Evolutionary conservation across 2,797 vertebrate species (phyloP).

Genomic region (Alca torda): DNA sequence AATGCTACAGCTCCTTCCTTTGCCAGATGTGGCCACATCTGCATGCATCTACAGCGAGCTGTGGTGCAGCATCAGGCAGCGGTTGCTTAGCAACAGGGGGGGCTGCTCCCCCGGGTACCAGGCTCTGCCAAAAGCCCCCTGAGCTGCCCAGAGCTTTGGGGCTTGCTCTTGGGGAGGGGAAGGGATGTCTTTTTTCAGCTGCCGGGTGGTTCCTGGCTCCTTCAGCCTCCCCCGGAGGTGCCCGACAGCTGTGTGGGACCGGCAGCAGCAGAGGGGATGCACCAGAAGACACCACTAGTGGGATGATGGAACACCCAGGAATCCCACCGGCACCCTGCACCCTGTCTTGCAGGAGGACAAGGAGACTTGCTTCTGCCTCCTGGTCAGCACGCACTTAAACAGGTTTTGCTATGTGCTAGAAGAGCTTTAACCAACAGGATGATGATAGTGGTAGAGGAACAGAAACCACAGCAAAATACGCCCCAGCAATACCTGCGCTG

Average conservation of each 20-base stretch:
- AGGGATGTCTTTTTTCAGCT: not conserved
- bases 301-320: not conserved
- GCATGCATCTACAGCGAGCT: slow-evolving; percentile 13
- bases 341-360: not conserved
- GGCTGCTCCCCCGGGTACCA: slow-evolving; percentile 4
- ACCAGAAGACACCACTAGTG: fast-evolving
- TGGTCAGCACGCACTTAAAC: not conserved
- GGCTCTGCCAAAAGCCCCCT: not conserved
- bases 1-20: not conserved
- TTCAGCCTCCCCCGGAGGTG: not conserved
- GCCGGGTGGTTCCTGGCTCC: not conserved
- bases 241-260: fast-evolving
- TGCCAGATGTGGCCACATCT: slow-evolving; percentile 53
- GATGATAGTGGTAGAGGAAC: not conserved
- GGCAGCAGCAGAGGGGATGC: not conserved
- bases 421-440: not conserved
- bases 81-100: slow-evolving; percentile 68
- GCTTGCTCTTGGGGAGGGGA: not conserved
- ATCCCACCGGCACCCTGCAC: not conserved
- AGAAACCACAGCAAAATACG: not conserved
- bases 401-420: not conserved
- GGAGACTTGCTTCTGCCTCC: not conserved
- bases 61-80: slow-evolving; percentile 18
- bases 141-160: not conserved
- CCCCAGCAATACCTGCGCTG: not conserved